Evolutionary conservation across 1,140 invertebrate species (phyloP).

Genomic region (Penaeus vannamei): DNA sequence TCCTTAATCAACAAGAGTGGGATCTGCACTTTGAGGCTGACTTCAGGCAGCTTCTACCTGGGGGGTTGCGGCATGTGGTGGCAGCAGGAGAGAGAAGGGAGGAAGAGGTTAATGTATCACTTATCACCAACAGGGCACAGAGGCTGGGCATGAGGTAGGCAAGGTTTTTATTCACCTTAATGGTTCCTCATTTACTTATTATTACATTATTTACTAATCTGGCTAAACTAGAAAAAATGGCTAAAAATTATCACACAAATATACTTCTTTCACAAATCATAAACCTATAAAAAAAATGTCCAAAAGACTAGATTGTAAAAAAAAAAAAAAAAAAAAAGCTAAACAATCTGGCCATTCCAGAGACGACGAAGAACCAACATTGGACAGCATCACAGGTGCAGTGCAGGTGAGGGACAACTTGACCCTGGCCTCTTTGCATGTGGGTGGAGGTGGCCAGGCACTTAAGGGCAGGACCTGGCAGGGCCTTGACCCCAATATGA

Average conservation of each 20-base stretch:
- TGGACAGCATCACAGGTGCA: conserved; percentile 50
- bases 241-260: too few species aligned
- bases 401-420: conserved; percentile 70
- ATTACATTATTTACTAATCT: too few species aligned
- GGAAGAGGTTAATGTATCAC: conserved; percentile 69
- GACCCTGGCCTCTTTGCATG: conserved; percentile 48
- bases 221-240: too few species aligned
- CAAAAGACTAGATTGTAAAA: background rate
- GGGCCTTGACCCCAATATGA: conserved; percentile 51
- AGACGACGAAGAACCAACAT: background rate
- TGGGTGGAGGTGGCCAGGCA: conserved; percentile 48
- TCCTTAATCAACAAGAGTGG: conserved; percentile 78
- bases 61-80: conserved; percentile 68
- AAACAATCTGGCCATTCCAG: background rate
- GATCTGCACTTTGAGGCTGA: conserved; percentile 81
- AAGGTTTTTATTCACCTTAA: background rate
- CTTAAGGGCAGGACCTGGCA: conserved; percentile 57
- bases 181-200: background rate
- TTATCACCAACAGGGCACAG: conserved; percentile 69
- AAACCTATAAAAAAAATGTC: background rate
- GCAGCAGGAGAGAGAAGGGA: conserved; percentile 53
- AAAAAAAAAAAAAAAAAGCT: background rate
- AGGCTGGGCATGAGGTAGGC: conserved; percentile 66
- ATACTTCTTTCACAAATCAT: background rate
- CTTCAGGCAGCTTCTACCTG: conserved; percentile 83